Base-by-base conservation (phyloP, 2,888 invertebrate genomes). In the Diogma glabrata region DNA sequence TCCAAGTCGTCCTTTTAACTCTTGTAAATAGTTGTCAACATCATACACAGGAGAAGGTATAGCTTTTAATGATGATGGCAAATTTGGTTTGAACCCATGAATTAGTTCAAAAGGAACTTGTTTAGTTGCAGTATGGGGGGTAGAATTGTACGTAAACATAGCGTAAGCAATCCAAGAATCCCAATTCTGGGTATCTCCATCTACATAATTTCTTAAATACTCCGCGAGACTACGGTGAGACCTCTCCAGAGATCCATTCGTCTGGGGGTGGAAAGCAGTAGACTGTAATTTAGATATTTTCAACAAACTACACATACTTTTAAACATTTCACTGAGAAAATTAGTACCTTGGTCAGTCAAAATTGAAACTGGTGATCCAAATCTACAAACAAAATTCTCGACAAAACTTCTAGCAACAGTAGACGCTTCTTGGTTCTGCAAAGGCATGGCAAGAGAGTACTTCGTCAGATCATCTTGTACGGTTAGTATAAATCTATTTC, bases 261-360 rank as follows among this genome's bases (percentile, higher is more conserved):
- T n/a, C 22, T 33, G 36, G 3, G 49, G 33, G 16, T 36, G 33
- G 22, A 20, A 49, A n/a, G 22, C 22, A 3, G 46, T 14, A 6
- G 20, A n/a, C 12, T 22, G 8, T 22, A 46, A 22, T 46, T 49
- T 33, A 12, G 30, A 17, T 17, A 49, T 49, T 49, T 49, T 49
- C n/a, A 49, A 33, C 5, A 49, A 16, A 20, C 33, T 49, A 9
- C 49, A 30, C 3, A 33, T 33, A 6, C 19, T 12, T 10, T 19
- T 22, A 22, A 38, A 38, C 17, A 38, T 7, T 17, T 38, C 16
- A 38, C 17, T 16, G 9, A 38, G 14, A 4, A 38, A 38, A 4
- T 33, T 33, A 9, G 6, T 33, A 4, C 33, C 4, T 33, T 33
- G 33, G 10, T 33, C 33, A 4, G 33, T 33, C 10, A 33, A 12